Evolutionary conservation across 2,888 invertebrate genomes (phyloP).

Genomic region (Agapetus fuscipes): DNA sequence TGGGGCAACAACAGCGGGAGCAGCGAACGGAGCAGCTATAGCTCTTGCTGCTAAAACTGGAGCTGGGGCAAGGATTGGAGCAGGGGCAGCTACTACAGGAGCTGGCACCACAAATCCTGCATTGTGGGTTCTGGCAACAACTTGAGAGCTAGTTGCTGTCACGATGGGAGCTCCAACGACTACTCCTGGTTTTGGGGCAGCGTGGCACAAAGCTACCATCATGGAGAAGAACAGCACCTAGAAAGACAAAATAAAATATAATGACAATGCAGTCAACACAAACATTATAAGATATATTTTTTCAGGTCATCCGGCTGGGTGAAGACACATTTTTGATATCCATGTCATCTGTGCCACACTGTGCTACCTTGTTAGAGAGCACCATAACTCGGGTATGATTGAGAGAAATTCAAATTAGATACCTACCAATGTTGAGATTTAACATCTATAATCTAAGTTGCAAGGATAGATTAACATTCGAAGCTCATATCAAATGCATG

Average conservation of each 20-base stretch:
- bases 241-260: slow-evolving; percentile 2
- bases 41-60: slow-evolving; percentile 6
- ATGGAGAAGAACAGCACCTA: slow-evolving; percentile 5
- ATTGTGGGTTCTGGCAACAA: slow-evolving; percentile 42
- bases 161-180: slow-evolving; percentile 25
- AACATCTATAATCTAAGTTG: too few species aligned
- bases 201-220: slow-evolving; percentile 3
- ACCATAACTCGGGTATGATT: too few species aligned
- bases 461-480: too few species aligned
- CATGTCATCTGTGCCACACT: too few species aligned
- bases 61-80: slow-evolving; percentile 4
- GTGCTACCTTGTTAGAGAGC: too few species aligned
- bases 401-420: too few species aligned
- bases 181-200: slow-evolving; percentile 7
- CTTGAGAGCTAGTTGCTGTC: slow-evolving; percentile 44
- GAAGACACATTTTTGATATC: too few species aligned
- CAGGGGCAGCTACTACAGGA: slow-evolving; percentile 6
- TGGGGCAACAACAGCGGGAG: slow-evolving; percentile 26
- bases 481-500: too few species aligned
- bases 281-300: too few species aligned
- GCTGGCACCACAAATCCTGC: slow-evolving; percentile 28
- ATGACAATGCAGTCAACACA: too few species aligned
- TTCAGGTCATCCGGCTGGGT: too few species aligned
- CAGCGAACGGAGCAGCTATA: slow-evolving; percentile 28
- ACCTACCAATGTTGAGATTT: too few species aligned